A percentile compares a stretch with the other conserved stretches of the same genome.
phyloP scores from a whole-genome alignment of 2,797 vertebrate species.

The Epinephelus malabaricus region DNA sequence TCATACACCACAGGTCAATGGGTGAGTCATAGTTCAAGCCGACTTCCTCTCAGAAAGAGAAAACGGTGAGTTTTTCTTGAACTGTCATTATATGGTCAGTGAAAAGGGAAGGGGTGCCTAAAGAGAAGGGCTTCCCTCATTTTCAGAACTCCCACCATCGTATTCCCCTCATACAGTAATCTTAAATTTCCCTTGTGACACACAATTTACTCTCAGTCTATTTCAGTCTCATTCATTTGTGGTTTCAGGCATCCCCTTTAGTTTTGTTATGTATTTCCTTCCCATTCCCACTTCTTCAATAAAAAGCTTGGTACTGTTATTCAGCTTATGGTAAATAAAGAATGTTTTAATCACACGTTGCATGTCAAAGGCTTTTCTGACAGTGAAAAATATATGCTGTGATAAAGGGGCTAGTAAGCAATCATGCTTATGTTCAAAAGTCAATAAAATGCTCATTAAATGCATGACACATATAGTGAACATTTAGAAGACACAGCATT shows the following conservation, averaged over 20 bases:
- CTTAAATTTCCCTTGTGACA: constrained; percentile 52
- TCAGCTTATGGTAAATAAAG: constrained; percentile 36
- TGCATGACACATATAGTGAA: no score
- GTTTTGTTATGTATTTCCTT: constrained; percentile 69
- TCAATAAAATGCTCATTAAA: neutral
- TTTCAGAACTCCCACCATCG: constrained; percentile 28
- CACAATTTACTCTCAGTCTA: constrained; percentile 9
- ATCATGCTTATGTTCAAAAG: neutral
- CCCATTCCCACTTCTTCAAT: constrained; percentile 13
- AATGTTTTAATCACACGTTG: neutral
- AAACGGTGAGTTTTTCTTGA: constrained; percentile 16
- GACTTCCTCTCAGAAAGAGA: constrained; percentile 47
- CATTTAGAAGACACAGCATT: no score
- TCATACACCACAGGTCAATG: constrained; percentile 7
- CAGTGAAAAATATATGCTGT: neutral
- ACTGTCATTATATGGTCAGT: constrained; percentile 5
- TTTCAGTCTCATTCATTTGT: constrained; percentile 47
- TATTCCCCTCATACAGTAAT: constrained; percentile 29
- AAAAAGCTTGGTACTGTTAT: constrained; percentile 18
- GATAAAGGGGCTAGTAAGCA: neutral
- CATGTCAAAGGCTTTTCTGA: neutral
- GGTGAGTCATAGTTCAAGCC: constrained; percentile 6
- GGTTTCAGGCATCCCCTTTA: constrained; percentile 41
- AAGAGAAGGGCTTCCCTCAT: constrained; percentile 73
- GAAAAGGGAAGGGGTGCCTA: constrained; percentile 19